Evolutionary conservation across 2,797 vertebrate genomes (phyloP).

Genomic region (Rhynchotus rufescens): DNA sequence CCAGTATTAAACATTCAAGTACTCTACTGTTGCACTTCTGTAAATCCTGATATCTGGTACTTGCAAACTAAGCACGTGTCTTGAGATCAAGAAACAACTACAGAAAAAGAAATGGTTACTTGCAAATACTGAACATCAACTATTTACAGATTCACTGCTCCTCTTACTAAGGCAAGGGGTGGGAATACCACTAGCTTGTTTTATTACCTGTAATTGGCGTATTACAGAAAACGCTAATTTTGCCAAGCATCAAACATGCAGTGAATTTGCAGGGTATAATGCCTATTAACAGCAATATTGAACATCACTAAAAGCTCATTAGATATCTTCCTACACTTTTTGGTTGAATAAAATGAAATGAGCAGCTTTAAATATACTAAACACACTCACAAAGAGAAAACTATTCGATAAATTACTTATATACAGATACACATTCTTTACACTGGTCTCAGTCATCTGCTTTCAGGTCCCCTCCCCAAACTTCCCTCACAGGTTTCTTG

Average conservation of each 20-base stretch:
- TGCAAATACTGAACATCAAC: slow-evolving; percentile 94
- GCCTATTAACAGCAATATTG: slow-evolving; percentile 91
- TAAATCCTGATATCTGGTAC: slow-evolving; percentile 78
- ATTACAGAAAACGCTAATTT: slow-evolving; percentile 83
- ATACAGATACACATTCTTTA: slow-evolving; percentile 96
- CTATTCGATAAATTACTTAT: slow-evolving; percentile 87
- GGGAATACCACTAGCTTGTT: slow-evolving; percentile 85
- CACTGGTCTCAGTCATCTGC: slow-evolving; percentile 82
- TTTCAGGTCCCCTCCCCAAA: slow-evolving; percentile 58
- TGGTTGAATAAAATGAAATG: slow-evolving; percentile 86
- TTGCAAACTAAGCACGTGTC: slow-evolving; percentile 76
- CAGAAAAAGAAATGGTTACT: slow-evolving; percentile 81
- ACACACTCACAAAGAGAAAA: slow-evolving; percentile 82
- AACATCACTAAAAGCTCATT: slow-evolving; percentile 88
- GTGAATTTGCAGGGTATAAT: slow-evolving; percentile 85
- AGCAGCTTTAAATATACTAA: slow-evolving; percentile 90
- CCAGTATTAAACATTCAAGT: slow-evolving; percentile 88
- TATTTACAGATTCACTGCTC: slow-evolving; percentile 93
- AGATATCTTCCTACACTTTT: slow-evolving; percentile 83
- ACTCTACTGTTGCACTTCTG: slow-evolving; percentile 84
- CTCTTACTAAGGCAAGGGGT: slow-evolving; percentile 83
- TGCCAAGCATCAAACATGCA: slow-evolving; percentile 94
- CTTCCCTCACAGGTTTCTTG: slow-evolving; percentile 79
- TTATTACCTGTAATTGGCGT: slow-evolving; percentile 78
- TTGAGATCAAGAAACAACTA: slow-evolving; percentile 82